Percentiles rank a stretch among this genome's conserved stretches.
phyloP scores from a whole-genome alignment of 2,888 invertebrate species.

The Andrena praecox region DNA sequence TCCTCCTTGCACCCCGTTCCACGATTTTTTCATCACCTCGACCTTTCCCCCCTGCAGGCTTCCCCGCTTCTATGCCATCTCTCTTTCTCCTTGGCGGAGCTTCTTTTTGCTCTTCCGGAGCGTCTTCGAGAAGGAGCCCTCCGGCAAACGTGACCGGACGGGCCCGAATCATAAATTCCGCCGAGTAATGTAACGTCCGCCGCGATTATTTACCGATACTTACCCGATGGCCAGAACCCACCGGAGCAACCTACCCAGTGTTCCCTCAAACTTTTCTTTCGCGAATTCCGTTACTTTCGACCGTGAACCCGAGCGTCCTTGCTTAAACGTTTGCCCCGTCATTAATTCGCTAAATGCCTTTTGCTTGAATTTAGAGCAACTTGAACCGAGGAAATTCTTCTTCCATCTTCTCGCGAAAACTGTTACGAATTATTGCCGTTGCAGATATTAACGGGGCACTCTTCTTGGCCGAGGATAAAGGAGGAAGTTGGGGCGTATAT shows the following conservation, averaged over 20 bases:
- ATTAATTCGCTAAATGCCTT: neutral
- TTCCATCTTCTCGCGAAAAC: conserved; percentile 7
- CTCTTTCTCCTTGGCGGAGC: conserved; percentile 17
- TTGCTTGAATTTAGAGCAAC: neutral
- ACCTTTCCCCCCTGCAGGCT: conserved; percentile 42
- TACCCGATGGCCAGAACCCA: conserved; percentile 73
- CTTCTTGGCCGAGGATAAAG: conserved; percentile 64
- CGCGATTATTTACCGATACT: conserved; percentile 84
- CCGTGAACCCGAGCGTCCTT: neutral
- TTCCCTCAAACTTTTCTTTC: conserved; percentile 64
- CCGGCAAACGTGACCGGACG: conserved; percentile 79
- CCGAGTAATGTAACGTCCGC: conserved; percentile 82
- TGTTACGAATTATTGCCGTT: conserved; percentile 56
- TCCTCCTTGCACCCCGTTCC: conserved; percentile 59
- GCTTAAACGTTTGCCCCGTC: no score
- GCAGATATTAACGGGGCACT: conserved; percentile 57
- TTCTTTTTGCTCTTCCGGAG: conserved; percentile 68
- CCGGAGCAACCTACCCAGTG: conserved; percentile 69
- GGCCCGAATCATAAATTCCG: conserved; percentile 83
- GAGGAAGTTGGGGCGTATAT: conserved; percentile 79
- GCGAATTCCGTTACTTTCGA: neutral
- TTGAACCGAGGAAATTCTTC: neutral
- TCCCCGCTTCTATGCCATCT: conserved; percentile 31
- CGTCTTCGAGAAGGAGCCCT: conserved; percentile 74
- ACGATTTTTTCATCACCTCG: conserved; percentile 62